Base-by-base conservation (phyloP, 2,888 invertebrate genomes). In the Meandrusa payeni region DNA sequence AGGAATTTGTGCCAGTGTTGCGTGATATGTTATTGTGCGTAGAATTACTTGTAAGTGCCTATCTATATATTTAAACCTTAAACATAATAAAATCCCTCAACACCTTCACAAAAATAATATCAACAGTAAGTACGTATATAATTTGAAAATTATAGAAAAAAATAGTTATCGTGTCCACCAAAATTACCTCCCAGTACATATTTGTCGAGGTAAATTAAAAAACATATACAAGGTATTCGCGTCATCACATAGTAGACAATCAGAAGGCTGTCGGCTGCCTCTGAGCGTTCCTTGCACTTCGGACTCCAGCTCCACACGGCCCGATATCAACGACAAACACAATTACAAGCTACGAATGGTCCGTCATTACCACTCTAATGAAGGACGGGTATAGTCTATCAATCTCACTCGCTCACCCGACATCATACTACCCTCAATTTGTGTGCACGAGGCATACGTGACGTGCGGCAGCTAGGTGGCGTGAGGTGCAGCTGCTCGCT, bases 401-500 rank as follows among this genome's bases (percentile, higher is more conserved):
- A 15, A 3, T 7, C 28, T 28, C 28, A 28, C 12, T 28, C 11
- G 28, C 13, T 28, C 26, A 26, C 10, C 10, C 10, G 10, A 11
- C 5, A 10, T 10, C 1, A 10, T 26, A 9, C 4, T 10, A 5
- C 5, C 13, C 6, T 32, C 26, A 15, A 4, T 15, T 4, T 15
- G 26, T 31, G 2, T 12, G 10, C 5, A 7, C 11, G 13, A 3
- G 7, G n/a, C n/a, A n/a, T n/a, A n/a, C n/a, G n/a, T n/a, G n/a
- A n/a, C 4, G 15, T 15, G 15, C 2, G 11, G 33, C 9, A 6
- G 48, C 55, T 55, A 55, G 22, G 55, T 55, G 44, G 57, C 59
- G 48, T 57, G 57, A 15, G 58, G 51, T 54, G 55, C 48, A 85
- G 63, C 46, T 76, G 76, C 54, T 91, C 91, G 70, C 91, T 90